phyloP scores from a whole-genome alignment of 2,888 invertebrate species.

The Anagyrus pseudococci region DNA sequence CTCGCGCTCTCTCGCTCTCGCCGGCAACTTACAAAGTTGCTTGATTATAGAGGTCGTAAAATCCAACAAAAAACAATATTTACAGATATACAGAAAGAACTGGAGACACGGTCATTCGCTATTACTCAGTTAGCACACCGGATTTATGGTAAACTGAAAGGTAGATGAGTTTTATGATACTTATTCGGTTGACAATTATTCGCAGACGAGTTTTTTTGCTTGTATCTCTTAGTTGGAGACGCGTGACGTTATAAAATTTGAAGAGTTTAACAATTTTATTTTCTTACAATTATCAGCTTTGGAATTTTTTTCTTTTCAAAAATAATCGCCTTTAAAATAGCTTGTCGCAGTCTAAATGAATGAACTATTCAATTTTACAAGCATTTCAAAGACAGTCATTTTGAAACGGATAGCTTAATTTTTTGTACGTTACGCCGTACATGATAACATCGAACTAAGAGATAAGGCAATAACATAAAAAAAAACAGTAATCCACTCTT shows the following conservation, averaged over 20 bases:
- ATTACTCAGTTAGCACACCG: slow-evolving; percentile 65
- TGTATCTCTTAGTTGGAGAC: slow-evolving; percentile 11
- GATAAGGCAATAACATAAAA: background rate
- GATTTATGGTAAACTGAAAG: slow-evolving; percentile 66
- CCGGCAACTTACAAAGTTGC: too few relatives aligned
- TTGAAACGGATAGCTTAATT: background rate
- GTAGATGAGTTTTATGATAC: slow-evolving; percentile 44
- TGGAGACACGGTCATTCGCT: slow-evolving; percentile 67
- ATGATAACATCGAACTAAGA: slow-evolving; percentile 3
- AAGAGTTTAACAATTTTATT: slow-evolving; percentile 1
- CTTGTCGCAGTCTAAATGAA: slow-evolving; percentile 3
- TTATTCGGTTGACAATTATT: background rate
- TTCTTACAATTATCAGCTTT: background rate
- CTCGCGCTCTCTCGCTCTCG: background rate
- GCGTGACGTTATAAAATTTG: slow-evolving; percentile 8
- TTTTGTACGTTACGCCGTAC: background rate
- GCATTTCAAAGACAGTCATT: background rate
- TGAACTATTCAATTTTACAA: slow-evolving; percentile 8
- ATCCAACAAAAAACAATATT: slow-evolving; percentile 27
- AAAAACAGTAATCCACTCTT: background rate
- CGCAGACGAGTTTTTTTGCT: slow-evolving; percentile 5
- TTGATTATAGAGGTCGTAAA: background rate
- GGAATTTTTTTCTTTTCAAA: slow-evolving; percentile 1
- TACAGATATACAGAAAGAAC: slow-evolving; percentile 69
- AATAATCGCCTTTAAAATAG: slow-evolving; percentile 14